Base-by-base conservation (phyloP, 2,888 invertebrate genomes). In the Rhagophthalmus giganteus region DNA sequence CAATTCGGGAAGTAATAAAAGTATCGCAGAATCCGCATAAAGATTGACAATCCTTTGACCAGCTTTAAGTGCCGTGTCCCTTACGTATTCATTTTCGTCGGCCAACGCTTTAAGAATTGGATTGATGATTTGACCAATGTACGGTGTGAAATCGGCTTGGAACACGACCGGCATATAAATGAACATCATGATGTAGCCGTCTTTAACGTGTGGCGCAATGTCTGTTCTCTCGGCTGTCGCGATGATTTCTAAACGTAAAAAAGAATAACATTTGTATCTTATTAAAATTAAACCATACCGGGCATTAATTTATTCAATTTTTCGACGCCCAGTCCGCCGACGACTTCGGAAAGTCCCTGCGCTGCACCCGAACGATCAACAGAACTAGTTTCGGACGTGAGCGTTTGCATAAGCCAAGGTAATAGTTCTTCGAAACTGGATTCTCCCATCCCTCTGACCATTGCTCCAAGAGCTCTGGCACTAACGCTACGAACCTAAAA, bases 121-220 rank as follows among this genome's bases (percentile, higher is more conserved):
- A 73, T 93, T 96, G 67, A 99, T 94, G 64, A 99, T 97, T 72
- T 93, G 92, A 0, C 96, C 74, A 30, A 75, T 75, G 76, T 97
- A 99, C 0, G 91, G 92, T 1, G 91, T 88, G 76, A 99, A 99
- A 71, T 94, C 93, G 57, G 88, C 86, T 3, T 93, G 94, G 77
- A 99, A 98, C 7, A 96, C 95, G 53, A 89, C 88, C 1, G 99
- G 99, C 87, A 99, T 91, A 78, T 98, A 99, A 69, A 99, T 98
- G 75, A 97, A 99, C 94, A 99, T 94, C 94, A 99, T 96, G 55
- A 99, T 96, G 78, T 99, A 99, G 30, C 99, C 99, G 77, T 99
- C 99, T 69, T 98, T 93, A 1, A 99, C 97, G 75, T 96, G 94
- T 0, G 99, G 92, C 3, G 94, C 92, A 64, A 94, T 92, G 73